Percentiles rank a stretch among this genome's conserved stretches.
Conservation (phyloP, 2,888 invertebrate species). For the Tetropium fuscum region DNA sequence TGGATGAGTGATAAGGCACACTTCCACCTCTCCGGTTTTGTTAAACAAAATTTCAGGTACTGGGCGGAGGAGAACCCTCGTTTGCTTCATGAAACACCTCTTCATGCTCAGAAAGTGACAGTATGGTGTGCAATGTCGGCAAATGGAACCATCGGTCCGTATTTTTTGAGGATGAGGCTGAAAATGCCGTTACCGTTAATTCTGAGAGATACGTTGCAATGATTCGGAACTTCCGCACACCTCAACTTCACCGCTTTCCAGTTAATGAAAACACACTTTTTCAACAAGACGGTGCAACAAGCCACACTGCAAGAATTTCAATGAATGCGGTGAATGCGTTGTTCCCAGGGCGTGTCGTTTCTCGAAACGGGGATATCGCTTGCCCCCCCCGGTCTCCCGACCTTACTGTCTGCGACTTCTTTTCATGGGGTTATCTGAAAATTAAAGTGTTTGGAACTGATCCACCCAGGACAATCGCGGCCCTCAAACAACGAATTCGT, state of each 20-base stretch:
- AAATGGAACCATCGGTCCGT: slow-evolving; percentile 22
- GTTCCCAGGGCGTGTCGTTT: slow-evolving; percentile 6
- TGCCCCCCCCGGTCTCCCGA: slow-evolving; percentile 6
- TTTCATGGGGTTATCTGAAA: neutral
- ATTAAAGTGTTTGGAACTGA: slow-evolving; percentile 12
- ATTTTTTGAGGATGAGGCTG: slow-evolving; percentile 31
- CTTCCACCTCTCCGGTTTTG: no score
- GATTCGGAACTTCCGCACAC: slow-evolving; percentile 4
- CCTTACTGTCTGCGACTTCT: neutral
- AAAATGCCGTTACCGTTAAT: slow-evolving; percentile 27
- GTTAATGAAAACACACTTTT: slow-evolving; percentile 7
- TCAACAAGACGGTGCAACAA: slow-evolving; percentile 1
- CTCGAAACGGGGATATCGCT: slow-evolving; percentile 1
- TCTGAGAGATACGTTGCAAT: slow-evolving; percentile 8
- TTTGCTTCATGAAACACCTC: slow-evolving; percentile 4
- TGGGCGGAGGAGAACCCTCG: no score
- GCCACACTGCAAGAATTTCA: slow-evolving; percentile 3
- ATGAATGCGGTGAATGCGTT: neutral
- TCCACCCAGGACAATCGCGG: slow-evolving; percentile 9
- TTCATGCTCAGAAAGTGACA: slow-evolving; percentile 21
- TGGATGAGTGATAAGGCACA: no score
- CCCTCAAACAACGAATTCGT: slow-evolving; percentile 14
- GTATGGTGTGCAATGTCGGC: slow-evolving; percentile 29
- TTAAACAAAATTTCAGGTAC: no score
- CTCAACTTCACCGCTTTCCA: slow-evolving; percentile 4